Evolutionary conservation across 2,113 vertebrate species (phyloP), one percentile per base, ranked within the genome.

Genomic region (Gambusia affinis): DNA sequence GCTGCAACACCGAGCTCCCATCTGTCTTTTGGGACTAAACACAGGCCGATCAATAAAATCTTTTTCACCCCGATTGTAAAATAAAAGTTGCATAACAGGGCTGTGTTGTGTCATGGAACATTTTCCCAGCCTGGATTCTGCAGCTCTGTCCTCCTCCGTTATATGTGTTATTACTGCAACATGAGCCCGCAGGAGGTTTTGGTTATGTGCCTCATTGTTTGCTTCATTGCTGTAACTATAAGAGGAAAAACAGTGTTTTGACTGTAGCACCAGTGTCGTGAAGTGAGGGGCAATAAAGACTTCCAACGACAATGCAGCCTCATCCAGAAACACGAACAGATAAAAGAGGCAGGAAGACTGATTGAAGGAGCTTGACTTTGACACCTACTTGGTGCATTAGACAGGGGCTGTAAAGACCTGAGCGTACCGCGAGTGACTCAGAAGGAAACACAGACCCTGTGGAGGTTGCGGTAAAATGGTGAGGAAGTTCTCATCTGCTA

Each of bases 221-320:
- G 31, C 76, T 29, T 3, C 70, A 66, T 30, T 75, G 82, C 83
- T 82, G 68, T 73, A 63, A 64, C 64, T 64, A 24, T 67, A 28
- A 33, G 63, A 17, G 84, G 77, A 84, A 65, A 80, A 68, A 60
- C 57, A 31, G 78, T 84, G 70, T 82, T 75, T 75, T 71, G 76
- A 85, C 72, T 63, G 81, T 73, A 92, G 81, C 79, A 44, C 44
- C 17, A 42, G 12, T 62, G 47, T 51, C 39, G 81, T 69, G 75
- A 76, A 91, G 87, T 90, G 87, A 19, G 24, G 51, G 87, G 85
- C 78, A 76, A 87, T 92, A 92, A 94, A 93, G 33, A 7, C 51
- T 33, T 78, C 51, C 22, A 82, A 88, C 67, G 29, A 78, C 85
- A 82, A 70, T 67, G 37, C 15, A 82, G 80, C 75, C 82, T 72